Conservation (phyloP, 2,888 invertebrate genomes). For the Stenichneumon culpator region DNA sequence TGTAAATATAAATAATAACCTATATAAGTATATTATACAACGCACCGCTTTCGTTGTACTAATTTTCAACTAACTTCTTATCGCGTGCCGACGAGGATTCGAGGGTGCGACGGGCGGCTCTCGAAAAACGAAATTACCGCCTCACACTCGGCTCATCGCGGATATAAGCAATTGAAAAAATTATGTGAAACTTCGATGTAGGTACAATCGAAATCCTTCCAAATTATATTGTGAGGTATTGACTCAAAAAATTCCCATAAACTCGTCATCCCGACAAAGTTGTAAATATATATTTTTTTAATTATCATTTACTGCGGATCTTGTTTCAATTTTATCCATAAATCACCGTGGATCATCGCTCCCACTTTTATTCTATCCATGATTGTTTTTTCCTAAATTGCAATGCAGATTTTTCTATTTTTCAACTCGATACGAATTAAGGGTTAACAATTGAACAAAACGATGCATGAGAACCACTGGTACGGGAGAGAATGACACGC, state of each 20-base stretch:
- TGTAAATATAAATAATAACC: conserved; percentile 11
- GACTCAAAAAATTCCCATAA: background rate
- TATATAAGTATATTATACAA: background rate
- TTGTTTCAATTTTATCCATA: background rate
- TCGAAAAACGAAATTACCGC: conserved; percentile 44
- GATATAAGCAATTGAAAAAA: conserved; percentile 21
- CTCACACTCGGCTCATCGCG: conserved; percentile 11
- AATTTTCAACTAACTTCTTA: conserved; percentile 62
- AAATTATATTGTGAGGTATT: conserved; percentile 7
- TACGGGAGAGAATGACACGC: conserved; percentile 74
- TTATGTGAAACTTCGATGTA: conserved; percentile 1
- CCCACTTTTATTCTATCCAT: background rate
- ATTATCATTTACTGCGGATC: background rate
- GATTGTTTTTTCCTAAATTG: background rate
- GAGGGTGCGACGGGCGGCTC: conserved; percentile 11
- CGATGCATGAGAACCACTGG: conserved; percentile 71
- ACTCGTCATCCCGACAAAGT: background rate
- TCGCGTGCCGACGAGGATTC: conserved; percentile 57
- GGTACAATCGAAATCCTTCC: background rate
- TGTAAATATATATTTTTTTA: background rate
- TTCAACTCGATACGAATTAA: conserved; percentile 9
- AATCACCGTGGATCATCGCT: background rate
- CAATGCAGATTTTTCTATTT: background rate
- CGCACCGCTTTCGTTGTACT: conserved; percentile 51
- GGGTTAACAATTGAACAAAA: background rate